Conservation (phyloP, 2,113 vertebrate species). For the Shinisaurus crocodilurus region DNA sequence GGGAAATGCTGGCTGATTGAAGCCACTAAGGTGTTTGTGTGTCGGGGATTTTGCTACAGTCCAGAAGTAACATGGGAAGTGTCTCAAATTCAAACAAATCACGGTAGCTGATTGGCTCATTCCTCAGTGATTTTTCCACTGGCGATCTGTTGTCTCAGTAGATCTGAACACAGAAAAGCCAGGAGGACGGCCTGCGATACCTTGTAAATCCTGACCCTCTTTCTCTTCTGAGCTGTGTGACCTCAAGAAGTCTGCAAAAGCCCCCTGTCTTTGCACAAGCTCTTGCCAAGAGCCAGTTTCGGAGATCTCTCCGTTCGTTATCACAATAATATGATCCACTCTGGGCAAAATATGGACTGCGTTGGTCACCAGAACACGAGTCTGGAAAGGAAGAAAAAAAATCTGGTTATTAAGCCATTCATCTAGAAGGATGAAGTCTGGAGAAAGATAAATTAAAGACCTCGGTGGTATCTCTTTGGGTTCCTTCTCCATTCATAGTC, state of each 20-base stretch:
- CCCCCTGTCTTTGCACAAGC: constrained; percentile 85
- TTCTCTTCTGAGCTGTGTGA: constrained; percentile 37
- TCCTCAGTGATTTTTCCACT: no score
- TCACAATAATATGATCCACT: constrained; percentile 87
- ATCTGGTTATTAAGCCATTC: constrained; percentile 2
- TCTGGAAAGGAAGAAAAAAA: constrained; percentile 75
- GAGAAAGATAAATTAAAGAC: no score
- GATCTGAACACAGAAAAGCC: neutral
- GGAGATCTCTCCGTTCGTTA: constrained; percentile 86
- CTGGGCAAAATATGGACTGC: constrained; percentile 87
- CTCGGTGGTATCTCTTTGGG: no score
- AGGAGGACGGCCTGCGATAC: constrained; percentile 17
- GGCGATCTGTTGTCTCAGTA: no score
- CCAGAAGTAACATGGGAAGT: neutral
- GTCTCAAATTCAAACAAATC: neutral
- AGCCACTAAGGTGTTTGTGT: neutral
- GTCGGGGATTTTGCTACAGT: no score
- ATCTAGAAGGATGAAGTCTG: no score
- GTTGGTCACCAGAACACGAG: constrained; percentile 93
- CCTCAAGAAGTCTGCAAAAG: constrained; percentile 87
- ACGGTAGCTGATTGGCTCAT: neutral
- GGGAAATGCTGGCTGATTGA: no score
- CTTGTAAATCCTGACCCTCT: neutral
- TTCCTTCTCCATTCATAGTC: no score
- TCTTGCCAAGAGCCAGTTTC: constrained; percentile 92